Base-by-base conservation (phyloP, 2,797 vertebrate species). In the Linurgus olivaceus region DNA sequence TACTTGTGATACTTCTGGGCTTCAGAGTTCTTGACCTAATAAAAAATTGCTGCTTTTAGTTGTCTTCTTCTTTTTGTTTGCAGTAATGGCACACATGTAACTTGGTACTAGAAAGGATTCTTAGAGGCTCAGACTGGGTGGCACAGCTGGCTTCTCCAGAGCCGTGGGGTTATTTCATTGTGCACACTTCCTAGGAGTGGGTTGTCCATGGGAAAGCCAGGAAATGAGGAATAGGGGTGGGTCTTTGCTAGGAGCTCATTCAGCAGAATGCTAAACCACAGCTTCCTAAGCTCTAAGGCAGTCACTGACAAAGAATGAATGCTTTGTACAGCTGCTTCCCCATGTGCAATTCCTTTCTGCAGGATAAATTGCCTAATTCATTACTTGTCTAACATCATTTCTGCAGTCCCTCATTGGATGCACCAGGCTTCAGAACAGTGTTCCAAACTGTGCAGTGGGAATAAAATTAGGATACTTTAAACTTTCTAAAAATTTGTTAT, bases 261-360 rank as follows among this genome's bases (percentile, higher is more conserved):
- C 96, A 96, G 93, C 92, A 92, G 84, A 89, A 91, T 44, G 93
- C 62, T 68, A 92, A 93, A 92, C 90, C 90, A 71, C 93, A 92
- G 86, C 84, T 96, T 97, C 95, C 95, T 74, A 74, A 87, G 86
- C 62, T 92, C 55, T 57, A 72, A 70, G 74, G 88, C 94, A 87
- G 63, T 71, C 52, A 28, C 33, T 79, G 86, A 94, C 74, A 93
- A 95, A 95, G 81, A 92, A 88, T 86, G 84, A 91, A 82, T 84
- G 90, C 93, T 91, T 86, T 95, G 94, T 93, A 54, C 0, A 3
- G 54, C 73, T 70, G 86, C 92, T 90, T 92, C 79, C 77, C 51
- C 63, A 66, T 50, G 73, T 90, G 80, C 58, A 44, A 50, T 72
- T 84, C 37, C 70, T 81, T 91, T 87, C 72, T 90, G 86, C 70